phyloP scores from a whole-genome alignment of 2,888 invertebrate genomes.

The Cheiracanthium punctorium region DNA sequence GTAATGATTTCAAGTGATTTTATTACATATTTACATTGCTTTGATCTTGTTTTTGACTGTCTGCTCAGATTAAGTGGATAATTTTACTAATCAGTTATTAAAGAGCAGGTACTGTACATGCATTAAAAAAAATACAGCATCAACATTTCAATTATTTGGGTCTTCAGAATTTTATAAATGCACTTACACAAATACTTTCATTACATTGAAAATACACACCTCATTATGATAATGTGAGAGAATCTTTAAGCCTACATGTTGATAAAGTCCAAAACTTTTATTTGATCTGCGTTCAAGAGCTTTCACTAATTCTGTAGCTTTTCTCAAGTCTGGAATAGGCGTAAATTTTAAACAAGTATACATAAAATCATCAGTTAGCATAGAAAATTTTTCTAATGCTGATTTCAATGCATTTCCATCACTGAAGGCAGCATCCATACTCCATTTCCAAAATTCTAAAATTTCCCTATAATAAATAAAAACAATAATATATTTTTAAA shows the following conservation, averaged over 20 bases:
- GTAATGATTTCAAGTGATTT: no score
- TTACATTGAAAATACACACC: slow-evolving; percentile 37
- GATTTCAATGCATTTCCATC: not conserved
- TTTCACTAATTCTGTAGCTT: slow-evolving; percentile 18
- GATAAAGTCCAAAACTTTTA: slow-evolving; percentile 43
- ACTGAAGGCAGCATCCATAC: slow-evolving; percentile 43
- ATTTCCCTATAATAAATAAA: slow-evolving; percentile 38
- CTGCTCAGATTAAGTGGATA: no score
- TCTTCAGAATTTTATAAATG: no score
- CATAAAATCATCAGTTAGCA: slow-evolving; percentile 45
- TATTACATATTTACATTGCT: no score
- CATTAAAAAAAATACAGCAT: no score
- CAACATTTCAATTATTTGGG: no score
- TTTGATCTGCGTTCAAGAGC: slow-evolving; percentile 51
- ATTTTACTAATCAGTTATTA: no score
- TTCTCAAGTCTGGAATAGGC: slow-evolving; percentile 3
- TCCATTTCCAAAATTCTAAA: slow-evolving; percentile 53
- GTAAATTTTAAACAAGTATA: slow-evolving; percentile 35
- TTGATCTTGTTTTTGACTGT: no score
- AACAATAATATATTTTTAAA: no score
- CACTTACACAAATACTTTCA: no score
- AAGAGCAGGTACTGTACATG: no score
- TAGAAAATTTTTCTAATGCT: slow-evolving; percentile 45
- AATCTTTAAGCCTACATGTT: slow-evolving; percentile 50
- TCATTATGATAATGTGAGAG: slow-evolving; percentile 30